phyloP scores from a whole-genome alignment of 2,113 vertebrate genomes.

The Oxyruncus cristatus region DNA sequence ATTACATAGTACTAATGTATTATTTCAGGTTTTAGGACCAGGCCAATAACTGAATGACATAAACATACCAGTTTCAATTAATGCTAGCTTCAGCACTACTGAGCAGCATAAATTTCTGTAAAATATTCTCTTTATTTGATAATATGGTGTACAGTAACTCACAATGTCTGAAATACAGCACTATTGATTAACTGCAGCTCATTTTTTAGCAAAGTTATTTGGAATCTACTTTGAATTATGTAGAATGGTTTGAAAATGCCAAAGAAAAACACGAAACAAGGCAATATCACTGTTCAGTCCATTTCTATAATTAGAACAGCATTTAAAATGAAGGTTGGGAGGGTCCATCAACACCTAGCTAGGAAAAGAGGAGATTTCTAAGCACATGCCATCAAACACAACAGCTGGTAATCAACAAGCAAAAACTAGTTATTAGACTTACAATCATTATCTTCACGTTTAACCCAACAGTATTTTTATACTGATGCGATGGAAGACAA shows the following conservation, averaged over 20 bases:
- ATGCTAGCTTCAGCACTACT: background rate
- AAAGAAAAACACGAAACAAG: background rate
- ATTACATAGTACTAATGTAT: background rate
- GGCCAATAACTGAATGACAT: background rate
- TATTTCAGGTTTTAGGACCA: background rate
- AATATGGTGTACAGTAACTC: background rate
- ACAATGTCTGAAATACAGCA: background rate
- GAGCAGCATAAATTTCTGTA: background rate
- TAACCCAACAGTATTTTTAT: background rate
- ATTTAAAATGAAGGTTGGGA: background rate
- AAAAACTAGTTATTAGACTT: background rate
- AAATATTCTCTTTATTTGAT: background rate
- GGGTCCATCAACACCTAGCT: accelerated
- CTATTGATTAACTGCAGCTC: background rate
- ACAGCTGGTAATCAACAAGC: background rate
- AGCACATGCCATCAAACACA: background rate
- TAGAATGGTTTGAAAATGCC: background rate
- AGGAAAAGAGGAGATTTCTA: background rate
- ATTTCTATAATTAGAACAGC: background rate
- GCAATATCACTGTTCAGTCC: background rate
- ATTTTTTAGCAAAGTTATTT: background rate
- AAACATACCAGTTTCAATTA: background rate
- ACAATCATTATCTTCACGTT: background rate
- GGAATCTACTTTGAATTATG: background rate
- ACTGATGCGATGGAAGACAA: background rate